Percentiles rank a stretch among this genome's conserved stretches.
Conservation (phyloP, 2,888 invertebrate genomes). For the Erpobdella octoculata region DNA sequence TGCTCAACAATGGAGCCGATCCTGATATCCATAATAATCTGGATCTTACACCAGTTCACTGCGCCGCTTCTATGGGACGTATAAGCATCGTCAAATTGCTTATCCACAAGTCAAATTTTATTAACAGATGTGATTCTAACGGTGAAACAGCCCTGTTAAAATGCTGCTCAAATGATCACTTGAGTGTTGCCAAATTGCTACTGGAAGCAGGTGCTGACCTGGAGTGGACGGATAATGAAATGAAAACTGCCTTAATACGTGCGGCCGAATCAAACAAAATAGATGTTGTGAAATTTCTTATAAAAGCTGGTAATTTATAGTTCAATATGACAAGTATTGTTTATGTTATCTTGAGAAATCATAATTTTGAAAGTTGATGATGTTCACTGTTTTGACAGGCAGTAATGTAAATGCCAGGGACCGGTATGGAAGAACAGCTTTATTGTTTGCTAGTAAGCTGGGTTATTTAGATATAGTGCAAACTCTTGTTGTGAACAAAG, state of each 20-base stretch:
- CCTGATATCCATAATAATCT: constrained; percentile 44
- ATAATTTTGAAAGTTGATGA: not conserved
- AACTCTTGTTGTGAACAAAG: constrained; percentile 39
- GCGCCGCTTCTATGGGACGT: constrained; percentile 43
- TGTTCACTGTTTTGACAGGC: constrained; percentile 37
- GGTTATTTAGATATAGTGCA: constrained; percentile 43
- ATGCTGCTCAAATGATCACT: constrained; percentile 38
- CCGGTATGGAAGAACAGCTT: constrained; percentile 42
- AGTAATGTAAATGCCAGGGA: constrained; percentile 43
- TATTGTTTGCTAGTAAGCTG: constrained; percentile 42
- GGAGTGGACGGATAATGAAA: constrained; percentile 41
- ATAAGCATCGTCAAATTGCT: constrained; percentile 40
- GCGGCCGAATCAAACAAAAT: constrained; percentile 41
- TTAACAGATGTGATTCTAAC: constrained; percentile 39
- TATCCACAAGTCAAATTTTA: constrained; percentile 41
- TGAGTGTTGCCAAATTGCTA: constrained; percentile 40
- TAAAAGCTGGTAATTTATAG: constrained; percentile 38
- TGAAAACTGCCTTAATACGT: constrained; percentile 41
- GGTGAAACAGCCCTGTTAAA: constrained; percentile 43
- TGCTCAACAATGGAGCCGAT: constrained; percentile 43
- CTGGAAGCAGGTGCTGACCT: constrained; percentile 40
- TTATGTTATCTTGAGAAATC: not conserved
- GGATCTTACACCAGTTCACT: constrained; percentile 43
- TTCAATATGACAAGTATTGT: not conserved
- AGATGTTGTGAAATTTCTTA: constrained; percentile 40